Evolutionary conservation across 2,888 invertebrate species (phyloP).

Genomic region (Pheosia tremula): DNA sequence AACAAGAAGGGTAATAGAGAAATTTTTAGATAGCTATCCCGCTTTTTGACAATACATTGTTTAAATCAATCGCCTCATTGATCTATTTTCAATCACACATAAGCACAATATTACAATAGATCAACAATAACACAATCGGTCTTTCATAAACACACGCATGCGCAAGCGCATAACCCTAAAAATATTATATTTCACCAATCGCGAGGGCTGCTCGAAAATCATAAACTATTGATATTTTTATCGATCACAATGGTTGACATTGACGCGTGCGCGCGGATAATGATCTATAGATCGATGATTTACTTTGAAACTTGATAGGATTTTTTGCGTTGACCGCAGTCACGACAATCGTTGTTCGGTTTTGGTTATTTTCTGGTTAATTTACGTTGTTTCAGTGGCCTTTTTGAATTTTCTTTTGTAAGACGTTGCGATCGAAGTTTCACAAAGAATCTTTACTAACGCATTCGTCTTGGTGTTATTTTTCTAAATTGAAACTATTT

Average conservation of each 20-base stretch:
- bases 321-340: slow-evolving; percentile 61
- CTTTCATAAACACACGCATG: slow-evolving; percentile 40
- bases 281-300: slow-evolving; percentile 65
- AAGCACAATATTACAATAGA: slow-evolving; percentile 36
- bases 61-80: slow-evolving; percentile 26
- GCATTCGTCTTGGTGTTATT: slow-evolving; percentile 2
- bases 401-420: slow-evolving; percentile 4
- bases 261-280: slow-evolving; percentile 64
- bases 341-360: slow-evolving; percentile 28
- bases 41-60: background rate
- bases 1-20: background rate
- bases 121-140: slow-evolving; percentile 56
- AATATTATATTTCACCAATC: slow-evolving; percentile 72
- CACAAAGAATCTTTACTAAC: slow-evolving; percentile 3
- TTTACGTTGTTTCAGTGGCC: slow-evolving; percentile 19
- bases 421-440: slow-evolving; percentile 3
- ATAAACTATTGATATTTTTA: slow-evolving; percentile 66
- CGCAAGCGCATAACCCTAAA: slow-evolving; percentile 56
- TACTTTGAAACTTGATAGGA: slow-evolving; percentile 56
- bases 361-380: slow-evolving; percentile 31
- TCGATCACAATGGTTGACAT: slow-evolving; percentile 61
- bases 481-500: slow-evolving; percentile 1
- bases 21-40: background rate
- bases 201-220: slow-evolving; percentile 54
- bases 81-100: slow-evolving; percentile 41